Evolutionary conservation across 2,888 invertebrate species (phyloP).

Genomic region (Polydrusus pterygomalis): DNA sequence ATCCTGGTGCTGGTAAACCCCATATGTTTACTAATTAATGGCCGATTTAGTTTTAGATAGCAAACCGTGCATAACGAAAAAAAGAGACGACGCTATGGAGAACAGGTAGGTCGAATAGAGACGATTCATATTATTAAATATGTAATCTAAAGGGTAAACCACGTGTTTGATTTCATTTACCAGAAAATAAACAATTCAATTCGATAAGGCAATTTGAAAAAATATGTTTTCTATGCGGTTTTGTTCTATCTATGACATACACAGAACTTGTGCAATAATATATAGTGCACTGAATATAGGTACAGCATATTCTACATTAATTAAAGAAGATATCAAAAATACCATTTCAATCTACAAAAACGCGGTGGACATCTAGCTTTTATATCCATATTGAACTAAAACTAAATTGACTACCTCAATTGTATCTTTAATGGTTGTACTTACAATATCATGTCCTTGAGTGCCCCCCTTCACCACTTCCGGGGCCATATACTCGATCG

Average conservation of each 20-base stretch:
- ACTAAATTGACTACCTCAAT: no score
- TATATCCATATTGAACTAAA: no score
- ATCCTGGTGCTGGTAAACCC: constrained; percentile 18
- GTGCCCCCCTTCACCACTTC: constrained; percentile 87
- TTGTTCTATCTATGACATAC: no score
- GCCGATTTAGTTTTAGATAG: not conserved
- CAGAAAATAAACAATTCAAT: not conserved
- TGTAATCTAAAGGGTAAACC: constrained; percentile 1
- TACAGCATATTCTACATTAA: no score
- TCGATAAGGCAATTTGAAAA: not conserved
- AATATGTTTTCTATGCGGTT: not conserved
- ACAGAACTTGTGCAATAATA: no score
- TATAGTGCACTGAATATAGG: no score
- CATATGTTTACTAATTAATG: constrained; percentile 17
- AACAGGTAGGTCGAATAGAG: not conserved
- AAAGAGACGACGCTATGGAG: not conserved
- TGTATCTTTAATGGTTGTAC: no score
- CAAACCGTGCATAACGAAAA: not conserved
- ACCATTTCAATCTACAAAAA: no score
- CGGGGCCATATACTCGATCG: constrained; percentile 98
- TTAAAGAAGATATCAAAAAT: no score
- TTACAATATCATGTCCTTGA: constrained; percentile 95
- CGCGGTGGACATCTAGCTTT: no score
- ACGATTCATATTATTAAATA: not conserved
- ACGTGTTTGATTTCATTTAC: not conserved